Evolutionary conservation across 53 echinoderm and acorn worm species (phyloP), one percentile per base, ranked within the genome.

Genomic region (Paracentrotus lividus): DNA sequence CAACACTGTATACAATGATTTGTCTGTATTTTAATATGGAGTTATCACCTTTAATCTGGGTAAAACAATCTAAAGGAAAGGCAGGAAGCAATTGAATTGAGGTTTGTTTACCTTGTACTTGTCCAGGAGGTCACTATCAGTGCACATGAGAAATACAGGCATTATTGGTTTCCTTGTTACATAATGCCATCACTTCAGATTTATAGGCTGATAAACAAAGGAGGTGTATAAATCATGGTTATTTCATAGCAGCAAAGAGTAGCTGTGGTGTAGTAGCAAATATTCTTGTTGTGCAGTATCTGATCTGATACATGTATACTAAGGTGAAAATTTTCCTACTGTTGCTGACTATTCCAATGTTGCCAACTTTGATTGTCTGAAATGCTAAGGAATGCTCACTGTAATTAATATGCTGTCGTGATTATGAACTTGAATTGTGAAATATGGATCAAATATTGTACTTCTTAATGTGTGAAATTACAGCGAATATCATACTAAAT

Each of bases 81-180:
- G 2, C 33, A 90, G 90, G 90, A 90, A 90, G 90, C 75, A 90
- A 90, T 90, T 5, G 75, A 90, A 8, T 51, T 69, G 49, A 47
- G 90, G 72, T 67, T 72, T 90, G 90, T 90, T 90, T 68, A 49
- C 90, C 90, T 90, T 90, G 75, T 66, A 69, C 90, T 90, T 90
- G 90, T 49, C 10, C 9, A 2, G 27, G 3, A 27, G 81, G 47
- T 81, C 81, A 81, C 44, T 81, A 81, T 81, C 81, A 81, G 81
- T 23, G 81, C 47, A 81, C 3, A 9, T 18, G 0, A 7, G 81
- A 14, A 7, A 47, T 81, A 81, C 81, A 26, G 12, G 47, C 47
- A 81, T 47, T 44, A 6, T 31, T n/a, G 40, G 24, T 27, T 69
- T 72, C 72, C 72, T 90, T 32, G 52, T 90, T 90, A 72, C 72